Evolutionary conservation across 2,888 invertebrate genomes (phyloP).

Genomic region (Globia sparganii): DNA sequence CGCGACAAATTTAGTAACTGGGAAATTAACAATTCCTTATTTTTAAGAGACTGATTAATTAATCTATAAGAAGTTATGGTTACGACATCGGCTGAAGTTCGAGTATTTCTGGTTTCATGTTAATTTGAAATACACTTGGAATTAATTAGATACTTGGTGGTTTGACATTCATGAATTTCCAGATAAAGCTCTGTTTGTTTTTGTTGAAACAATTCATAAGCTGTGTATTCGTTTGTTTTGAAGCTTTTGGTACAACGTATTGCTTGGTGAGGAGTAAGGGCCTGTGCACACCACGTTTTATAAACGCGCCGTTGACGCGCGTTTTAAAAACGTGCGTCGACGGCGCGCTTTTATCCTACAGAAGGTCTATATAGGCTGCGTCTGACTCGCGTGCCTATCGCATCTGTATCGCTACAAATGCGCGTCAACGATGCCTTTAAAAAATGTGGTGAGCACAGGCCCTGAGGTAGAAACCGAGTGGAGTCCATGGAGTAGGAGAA

Average conservation of each 20-base stretch:
- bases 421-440: no score
- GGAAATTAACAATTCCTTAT: conserved; percentile 61
- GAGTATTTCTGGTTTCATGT: conserved; percentile 28
- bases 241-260: neutral
- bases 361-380: no score
- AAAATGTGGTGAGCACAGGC: no score
- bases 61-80: conserved; percentile 62
- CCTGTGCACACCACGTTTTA: no score
- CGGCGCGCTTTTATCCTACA: no score
- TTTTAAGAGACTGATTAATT: conserved; percentile 62
- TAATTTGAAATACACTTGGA: conserved; percentile 36
- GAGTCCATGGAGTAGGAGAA: neutral
- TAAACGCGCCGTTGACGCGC: no score
- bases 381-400: no score
- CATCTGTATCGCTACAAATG: no score
- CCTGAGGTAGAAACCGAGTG: no score
- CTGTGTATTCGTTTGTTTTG: neutral
- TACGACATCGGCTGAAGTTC: conserved; percentile 31
- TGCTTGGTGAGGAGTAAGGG: neutral
- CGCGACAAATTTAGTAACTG: conserved; percentile 66
- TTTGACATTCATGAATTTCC: conserved; percentile 17
- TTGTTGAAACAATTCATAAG: neutral
- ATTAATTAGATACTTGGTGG: conserved; percentile 31
- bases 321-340: no score
- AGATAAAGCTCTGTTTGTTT: conserved; percentile 5